Conservation (phyloP, 2,113 vertebrate genomes). For the Myrmecobius fasciatus region DNA sequence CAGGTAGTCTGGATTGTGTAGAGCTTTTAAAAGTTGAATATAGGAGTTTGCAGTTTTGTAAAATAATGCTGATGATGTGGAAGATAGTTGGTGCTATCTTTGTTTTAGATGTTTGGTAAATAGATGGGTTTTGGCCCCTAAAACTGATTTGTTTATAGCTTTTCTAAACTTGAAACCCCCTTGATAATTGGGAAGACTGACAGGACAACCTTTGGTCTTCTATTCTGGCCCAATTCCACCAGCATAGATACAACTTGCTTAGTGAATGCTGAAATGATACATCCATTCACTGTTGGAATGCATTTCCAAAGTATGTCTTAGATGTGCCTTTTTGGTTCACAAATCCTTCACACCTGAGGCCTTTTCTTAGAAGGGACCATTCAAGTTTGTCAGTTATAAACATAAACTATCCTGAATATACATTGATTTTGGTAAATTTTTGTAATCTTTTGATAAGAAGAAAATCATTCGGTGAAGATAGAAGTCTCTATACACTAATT, state of each 20-base stretch:
- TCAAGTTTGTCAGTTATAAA: too few relatives aligned
- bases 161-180: background rate
- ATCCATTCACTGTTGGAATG: conserved; percentile 56
- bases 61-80: too few relatives aligned
- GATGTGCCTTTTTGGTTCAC: conserved; percentile 66
- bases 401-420: background rate
- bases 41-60: too few relatives aligned
- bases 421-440: background rate
- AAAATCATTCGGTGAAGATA: background rate
- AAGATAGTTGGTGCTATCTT: too few relatives aligned
- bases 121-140: background rate
- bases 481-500: background rate
- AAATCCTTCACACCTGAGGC: conserved; percentile 67
- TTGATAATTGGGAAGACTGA: background rate
- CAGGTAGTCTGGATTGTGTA: too few relatives aligned
- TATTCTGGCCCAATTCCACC: conserved; percentile 55
- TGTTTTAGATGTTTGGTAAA: too few relatives aligned
- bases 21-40: too few relatives aligned
- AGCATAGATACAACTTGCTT: conserved; percentile 60
- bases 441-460: background rate
- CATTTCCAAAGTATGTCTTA: conserved; percentile 63
- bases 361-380: conserved; percentile 42
- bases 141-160: background rate
- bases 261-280: conserved; percentile 65
- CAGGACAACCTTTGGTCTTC: background rate